A percentile compares a stretch with the other conserved stretches of the same genome.
Conservation (phyloP, 2,888 invertebrate species). For the Hipparchia semele region DNA sequence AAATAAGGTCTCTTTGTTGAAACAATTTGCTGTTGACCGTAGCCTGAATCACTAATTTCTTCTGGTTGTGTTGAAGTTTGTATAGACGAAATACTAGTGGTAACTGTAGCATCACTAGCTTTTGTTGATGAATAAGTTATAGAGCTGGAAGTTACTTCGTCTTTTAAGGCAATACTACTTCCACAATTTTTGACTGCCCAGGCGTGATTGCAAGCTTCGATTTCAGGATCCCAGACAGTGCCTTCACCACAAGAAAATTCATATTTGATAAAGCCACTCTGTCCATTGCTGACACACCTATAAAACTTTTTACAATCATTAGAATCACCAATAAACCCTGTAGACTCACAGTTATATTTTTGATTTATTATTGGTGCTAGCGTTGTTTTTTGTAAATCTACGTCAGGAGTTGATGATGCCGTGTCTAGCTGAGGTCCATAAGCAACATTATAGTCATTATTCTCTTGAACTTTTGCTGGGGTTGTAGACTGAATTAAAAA, state of each 20-base stretch:
- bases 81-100: background rate
- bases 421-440: slow-evolving; percentile 38
- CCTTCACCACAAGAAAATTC: slow-evolving; percentile 83
- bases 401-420: slow-evolving; percentile 28
- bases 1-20: slow-evolving; percentile 1
- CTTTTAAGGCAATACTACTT: background rate
- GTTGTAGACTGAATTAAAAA: slow-evolving; percentile 40
- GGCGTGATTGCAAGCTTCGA: slow-evolving; percentile 82
- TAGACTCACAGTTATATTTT: slow-evolving; percentile 35
- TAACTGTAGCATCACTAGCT: background rate
- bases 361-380: slow-evolving; percentile 20
- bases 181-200: slow-evolving; percentile 64
- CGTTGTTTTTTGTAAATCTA: slow-evolving; percentile 31
- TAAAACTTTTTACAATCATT: slow-evolving; percentile 41
- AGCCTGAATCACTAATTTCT: slow-evolving; percentile 9
- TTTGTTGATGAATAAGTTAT: background rate
- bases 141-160: background rate
- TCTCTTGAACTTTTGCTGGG: slow-evolving; percentile 23
- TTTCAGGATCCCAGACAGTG: slow-evolving; percentile 83
- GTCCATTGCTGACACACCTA: slow-evolving; percentile 82
- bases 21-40: slow-evolving; percentile 1
- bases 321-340: slow-evolving; percentile 39
- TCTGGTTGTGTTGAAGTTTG: background rate
- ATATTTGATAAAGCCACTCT: slow-evolving; percentile 70
- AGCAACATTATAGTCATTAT: slow-evolving; percentile 40